Evolutionary conservation across 2,888 invertebrate genomes (phyloP).

Genomic region (Sialis fuliginosa): DNA sequence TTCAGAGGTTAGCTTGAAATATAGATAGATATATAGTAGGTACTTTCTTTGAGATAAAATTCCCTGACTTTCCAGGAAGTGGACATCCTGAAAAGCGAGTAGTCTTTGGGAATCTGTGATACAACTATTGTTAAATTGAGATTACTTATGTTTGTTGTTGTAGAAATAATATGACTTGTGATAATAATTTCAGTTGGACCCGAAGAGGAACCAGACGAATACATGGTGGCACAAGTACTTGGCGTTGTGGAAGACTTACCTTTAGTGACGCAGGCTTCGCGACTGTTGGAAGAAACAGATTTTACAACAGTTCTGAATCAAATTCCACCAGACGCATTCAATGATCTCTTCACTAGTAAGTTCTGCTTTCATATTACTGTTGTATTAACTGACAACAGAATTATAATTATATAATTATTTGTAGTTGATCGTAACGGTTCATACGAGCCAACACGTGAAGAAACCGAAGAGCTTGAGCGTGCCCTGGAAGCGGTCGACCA

Average conservation of each 20-base stretch:
- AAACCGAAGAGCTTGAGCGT: conserved; percentile 75
- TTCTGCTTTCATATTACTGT: background rate
- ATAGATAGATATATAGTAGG: too few relatives aligned
- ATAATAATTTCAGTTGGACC: conserved; percentile 10
- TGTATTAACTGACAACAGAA: background rate
- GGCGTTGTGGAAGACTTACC: conserved; percentile 38
- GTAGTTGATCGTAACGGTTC: conserved; percentile 51
- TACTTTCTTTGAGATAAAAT: too few relatives aligned
- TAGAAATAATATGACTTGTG: too few relatives aligned
- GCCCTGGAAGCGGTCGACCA: conserved; percentile 65
- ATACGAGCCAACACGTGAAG: conserved; percentile 55
- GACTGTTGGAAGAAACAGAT: conserved; percentile 52
- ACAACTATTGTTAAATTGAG: too few relatives aligned
- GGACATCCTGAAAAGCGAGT: too few relatives aligned
- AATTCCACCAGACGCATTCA: conserved; percentile 66
- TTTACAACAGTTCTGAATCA: conserved; percentile 62
- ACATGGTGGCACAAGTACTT: conserved; percentile 37
- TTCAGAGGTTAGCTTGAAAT: too few relatives aligned
- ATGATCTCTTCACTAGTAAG: conserved; percentile 59
- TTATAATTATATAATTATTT: conserved; percentile 11
- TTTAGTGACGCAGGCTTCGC: conserved; percentile 45
- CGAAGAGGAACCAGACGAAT: conserved; percentile 25
- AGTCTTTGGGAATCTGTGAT: too few relatives aligned
- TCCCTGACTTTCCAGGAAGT: too few relatives aligned
- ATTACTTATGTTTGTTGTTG: too few relatives aligned